These are phyloP conservation scores for Polypedilum pembai DNA, from an alignment of 1,140 invertebrate species.

Conservation along the genomic window DNA sequence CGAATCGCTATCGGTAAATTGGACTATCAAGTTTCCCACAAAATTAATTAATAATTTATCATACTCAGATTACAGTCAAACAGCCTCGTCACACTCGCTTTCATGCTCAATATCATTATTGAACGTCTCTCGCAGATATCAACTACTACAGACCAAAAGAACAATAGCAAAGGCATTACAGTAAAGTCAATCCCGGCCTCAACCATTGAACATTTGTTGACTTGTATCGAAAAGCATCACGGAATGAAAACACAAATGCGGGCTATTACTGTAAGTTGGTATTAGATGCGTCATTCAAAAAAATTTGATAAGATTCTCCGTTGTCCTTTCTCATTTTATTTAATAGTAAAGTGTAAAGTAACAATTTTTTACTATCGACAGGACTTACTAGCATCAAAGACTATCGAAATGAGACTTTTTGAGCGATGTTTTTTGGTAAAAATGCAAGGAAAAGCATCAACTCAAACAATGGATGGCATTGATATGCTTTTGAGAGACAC, in stretches of 20 bases:
- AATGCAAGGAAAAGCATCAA: background rate
- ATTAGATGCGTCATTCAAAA: background rate
- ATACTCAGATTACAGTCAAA: slow-evolving; percentile 40
- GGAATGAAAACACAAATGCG: background rate
- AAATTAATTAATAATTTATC: background rate
- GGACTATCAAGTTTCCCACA: too few relatives aligned
- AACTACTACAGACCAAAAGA: background rate
- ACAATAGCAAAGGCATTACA: background rate
- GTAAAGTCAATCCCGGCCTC: background rate
- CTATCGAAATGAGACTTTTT: slow-evolving; percentile 10
- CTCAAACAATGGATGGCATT: background rate
- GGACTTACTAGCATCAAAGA: background rate
- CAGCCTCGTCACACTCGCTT: slow-evolving; percentile 37
- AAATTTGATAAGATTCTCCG: background rate
- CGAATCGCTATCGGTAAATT: slow-evolving; percentile 37
- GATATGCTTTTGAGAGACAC: background rate
- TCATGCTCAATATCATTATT: slow-evolving; percentile 37
- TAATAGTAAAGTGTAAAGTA: background rate
- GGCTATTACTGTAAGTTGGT: background rate
- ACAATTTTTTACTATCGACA: background rate
- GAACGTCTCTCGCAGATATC: background rate
- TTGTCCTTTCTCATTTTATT: background rate
- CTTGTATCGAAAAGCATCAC: slow-evolving; percentile 21
- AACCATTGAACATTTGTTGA: background rate
- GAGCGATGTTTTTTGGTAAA: background rate